Base-by-base conservation (phyloP, 2,888 invertebrate genomes). In the Calephelis perditalis region DNA sequence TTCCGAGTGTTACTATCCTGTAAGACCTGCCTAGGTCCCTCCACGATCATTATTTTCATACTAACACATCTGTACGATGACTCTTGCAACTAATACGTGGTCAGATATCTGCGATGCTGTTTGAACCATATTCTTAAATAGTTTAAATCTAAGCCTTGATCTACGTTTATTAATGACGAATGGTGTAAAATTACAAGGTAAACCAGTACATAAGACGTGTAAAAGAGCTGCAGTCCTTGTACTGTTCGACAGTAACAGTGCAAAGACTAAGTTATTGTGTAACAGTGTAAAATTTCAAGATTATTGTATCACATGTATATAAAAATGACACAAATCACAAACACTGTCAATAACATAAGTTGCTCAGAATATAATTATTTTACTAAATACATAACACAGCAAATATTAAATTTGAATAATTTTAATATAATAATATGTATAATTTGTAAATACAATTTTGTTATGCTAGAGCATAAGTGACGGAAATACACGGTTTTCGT, bases 401-500 rank as follows among this genome's bases (percentile, higher is more conserved):
- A 26, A 49, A 49, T 49, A 49, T 40, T 40, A 7, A 40, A 40
- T 40, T 40, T 40, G 40, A 40, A 40, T 40, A 37, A 37, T 26
- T 26, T 26, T 26, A 47, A 12, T 47, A 7, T 47, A n/a, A n/a
- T n/a, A 47, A 47, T 15, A 15, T 49, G 49, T 49, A 49, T 49
- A 26, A 49, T 49, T 15, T 49, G 49, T 49, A 49, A 49, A 49
- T 49, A 49, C 5, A 26, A 15, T 49, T 49, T 49, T 49, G 26
- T 26, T 8, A 49, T 12, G 15, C 49, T 49, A 12, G 26, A 8
- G 40, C 40, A 40, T 15, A 26, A 4, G 49, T 49, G 49, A 35
- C 10, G 49, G 15, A 49, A 49, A 49, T 49, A 49, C 49, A 15
- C 49, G 49, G 15, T 49, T 26, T 49, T 49, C 15, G 49, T 26